Base-by-base conservation (phyloP, 2,888 invertebrate genomes). In the Hipparchia semele region DNA sequence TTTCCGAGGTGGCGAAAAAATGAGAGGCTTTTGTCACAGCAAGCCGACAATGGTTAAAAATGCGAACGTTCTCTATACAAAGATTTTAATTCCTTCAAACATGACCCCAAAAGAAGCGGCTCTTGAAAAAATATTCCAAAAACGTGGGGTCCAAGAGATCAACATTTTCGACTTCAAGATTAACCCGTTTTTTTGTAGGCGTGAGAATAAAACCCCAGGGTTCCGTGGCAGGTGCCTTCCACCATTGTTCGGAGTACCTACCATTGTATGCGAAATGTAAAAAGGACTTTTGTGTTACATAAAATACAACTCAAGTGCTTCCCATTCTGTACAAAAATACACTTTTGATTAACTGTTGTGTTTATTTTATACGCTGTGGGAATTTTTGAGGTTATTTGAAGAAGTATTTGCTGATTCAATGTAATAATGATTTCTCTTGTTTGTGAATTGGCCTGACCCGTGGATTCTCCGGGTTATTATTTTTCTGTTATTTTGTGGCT, bases 121-220 rank as follows among this genome's bases (percentile, higher is more conserved):
- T 13, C 67, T 23, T 45, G 54, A 67, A 67, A 74, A 74, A 72
- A 74, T 58, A 4, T 1, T 62, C 39, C 51, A 23, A 66, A 70
- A 64, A 54, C 64, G 10, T 45, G 33, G 61, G 68, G 61, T 12
- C 7, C 51, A 12, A 51, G 23, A 51, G 51, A 51, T 51, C 51
- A 5, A 64, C 6, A 23, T 70, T 73, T 71, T 67, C 62, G 70
- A 74, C 53, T 73, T 71, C 59, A 46, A 72, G 56, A 72, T 72
- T 88, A 92, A 90, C 90, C 88, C 91, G 86, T 72, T 90, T 92
- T 90, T 92, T 92, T 91, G 89, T 86, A 80, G 90, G 91, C 89
- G 90, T 89, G 88, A 85, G 87, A 87, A 85, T 77, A 69, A 33
- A 13, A 59, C 68, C 59, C 33, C 60, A 39, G 53, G 85, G 84